Conservation (phyloP, 1,140 invertebrate genomes). For the Ectropis grisescens region DNA sequence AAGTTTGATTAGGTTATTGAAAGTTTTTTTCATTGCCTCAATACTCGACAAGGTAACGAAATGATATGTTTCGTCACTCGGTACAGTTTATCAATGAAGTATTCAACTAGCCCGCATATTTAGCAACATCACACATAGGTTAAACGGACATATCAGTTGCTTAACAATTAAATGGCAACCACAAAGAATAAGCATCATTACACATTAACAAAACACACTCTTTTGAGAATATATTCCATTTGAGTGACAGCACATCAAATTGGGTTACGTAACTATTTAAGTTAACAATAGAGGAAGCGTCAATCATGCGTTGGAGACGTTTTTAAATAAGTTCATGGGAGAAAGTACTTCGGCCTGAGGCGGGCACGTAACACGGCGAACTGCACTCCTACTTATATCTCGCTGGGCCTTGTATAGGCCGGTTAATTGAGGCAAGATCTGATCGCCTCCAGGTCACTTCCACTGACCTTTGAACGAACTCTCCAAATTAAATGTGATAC, state of each 20-base stretch:
- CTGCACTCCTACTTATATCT: slow-evolving; percentile 18
- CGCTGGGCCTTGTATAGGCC: slow-evolving; percentile 10
- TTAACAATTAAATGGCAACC: slow-evolving; percentile 60
- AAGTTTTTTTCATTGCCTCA: too few relatives aligned
- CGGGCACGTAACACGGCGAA: slow-evolving; percentile 18
- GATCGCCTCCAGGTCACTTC: slow-evolving; percentile 21
- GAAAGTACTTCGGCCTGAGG: slow-evolving; percentile 48
- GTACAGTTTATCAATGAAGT: too few relatives aligned
- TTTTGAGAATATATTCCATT: slow-evolving; percentile 44
- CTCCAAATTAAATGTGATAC: slow-evolving; percentile 6
- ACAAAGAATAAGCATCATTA: slow-evolving; percentile 55
- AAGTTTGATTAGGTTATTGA: too few relatives aligned
- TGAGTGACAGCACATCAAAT: slow-evolving; percentile 58
- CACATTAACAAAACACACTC: slow-evolving; percentile 52
- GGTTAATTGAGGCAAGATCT: slow-evolving; percentile 31
- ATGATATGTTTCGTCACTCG: too few relatives aligned
- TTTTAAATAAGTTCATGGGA: slow-evolving; percentile 61
- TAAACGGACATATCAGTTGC: slow-evolving; percentile 46
- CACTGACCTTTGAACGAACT: slow-evolving; percentile 8
- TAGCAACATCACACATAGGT: slow-evolving; percentile 22
- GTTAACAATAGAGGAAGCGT: slow-evolving; percentile 45
- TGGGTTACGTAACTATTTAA: slow-evolving; percentile 44
- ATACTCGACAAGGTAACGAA: too few relatives aligned
- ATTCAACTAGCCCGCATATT: slow-evolving; percentile 2
- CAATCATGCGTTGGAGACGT: slow-evolving; percentile 58